Conservation (phyloP, 2,113 vertebrate species). For the Psettodes erumei region DNA sequence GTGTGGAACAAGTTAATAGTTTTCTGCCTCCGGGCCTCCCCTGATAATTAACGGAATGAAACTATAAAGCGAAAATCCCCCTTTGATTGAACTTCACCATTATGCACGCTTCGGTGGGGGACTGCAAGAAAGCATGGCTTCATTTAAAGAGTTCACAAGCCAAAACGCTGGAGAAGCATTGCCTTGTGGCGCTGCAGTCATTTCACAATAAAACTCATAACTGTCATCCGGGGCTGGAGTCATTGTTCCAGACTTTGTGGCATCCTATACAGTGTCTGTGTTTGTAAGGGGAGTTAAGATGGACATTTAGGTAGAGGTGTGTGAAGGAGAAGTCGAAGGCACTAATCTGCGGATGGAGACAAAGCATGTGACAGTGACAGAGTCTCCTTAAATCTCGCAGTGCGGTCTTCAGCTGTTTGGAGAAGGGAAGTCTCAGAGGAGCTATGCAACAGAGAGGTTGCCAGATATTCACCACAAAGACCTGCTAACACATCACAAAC, state of each 20-base stretch:
- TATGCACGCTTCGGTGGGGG: conserved; percentile 31
- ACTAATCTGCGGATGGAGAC: conserved; percentile 25
- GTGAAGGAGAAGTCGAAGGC: background rate
- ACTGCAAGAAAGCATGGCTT: conserved; percentile 20
- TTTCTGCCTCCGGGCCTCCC: conserved; percentile 43
- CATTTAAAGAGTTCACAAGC: conserved; percentile 45
- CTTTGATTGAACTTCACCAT: conserved; percentile 47
- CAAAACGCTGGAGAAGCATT: conserved; percentile 24
- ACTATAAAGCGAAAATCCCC: conserved; percentile 45
- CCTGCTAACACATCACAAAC: background rate
- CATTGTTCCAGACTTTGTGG: background rate
- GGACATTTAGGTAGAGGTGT: background rate
- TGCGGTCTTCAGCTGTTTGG: conserved; percentile 16
- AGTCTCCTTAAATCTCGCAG: conserved; percentile 18
- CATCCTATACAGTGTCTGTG: background rate
- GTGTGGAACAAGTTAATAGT: conserved; percentile 23
- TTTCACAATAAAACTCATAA: conserved; percentile 16
- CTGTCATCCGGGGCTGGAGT: conserved; percentile 1
- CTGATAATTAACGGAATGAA: conserved; percentile 42
- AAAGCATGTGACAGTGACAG: conserved; percentile 10
- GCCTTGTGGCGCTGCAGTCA: conserved; percentile 10
- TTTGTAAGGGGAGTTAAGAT: background rate
- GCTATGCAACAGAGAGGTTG: background rate
- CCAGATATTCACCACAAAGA: background rate
- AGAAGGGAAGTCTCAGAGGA: conserved; percentile 3